Base-by-base conservation (phyloP, 2,888 invertebrate genomes). In the Xylocampa areola region DNA sequence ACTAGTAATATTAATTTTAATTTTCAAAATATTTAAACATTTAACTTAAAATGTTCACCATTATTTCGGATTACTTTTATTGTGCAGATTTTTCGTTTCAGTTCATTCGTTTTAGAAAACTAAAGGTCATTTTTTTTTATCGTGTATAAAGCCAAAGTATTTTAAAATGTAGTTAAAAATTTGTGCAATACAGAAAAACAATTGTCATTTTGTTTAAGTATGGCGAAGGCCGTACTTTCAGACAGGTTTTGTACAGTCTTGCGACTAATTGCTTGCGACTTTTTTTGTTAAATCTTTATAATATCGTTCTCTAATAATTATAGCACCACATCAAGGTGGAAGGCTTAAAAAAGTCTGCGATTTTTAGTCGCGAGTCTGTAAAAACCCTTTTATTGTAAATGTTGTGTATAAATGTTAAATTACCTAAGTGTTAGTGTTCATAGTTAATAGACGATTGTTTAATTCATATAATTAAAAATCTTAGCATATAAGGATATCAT, bases 121-220 rank as follows among this genome's bases (percentile, higher is more conserved):
- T 27, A 4, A 33, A 7, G 10, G 16, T 32, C 7, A 5, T 41
- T 36, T 33, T 25, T 36, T 29, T 30, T 41, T 30, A 7, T n/a
- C 11, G 1, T 76, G 51, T 60, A 48, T 40, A 73, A 55, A 65
- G 40, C 69, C 73, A 73, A 76, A 73, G 62, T 65, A 54, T 49
- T 44, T 45, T 37, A 53, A 23, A 45, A 21, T 19, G 30, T 73
- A 64, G 58, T 47, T n/a, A n/a, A 30, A 64, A 47, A 41, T 44
- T 73, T 71, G 80, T 79, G 79, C 77, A 77, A 79, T 79, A 75
- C 48, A 30, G 33, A 53, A 37, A 51, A 33, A 33, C 53, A 37
- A 4, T 40, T 37, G 43, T 52, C 21, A 49, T 45, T 35, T 39
- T 45, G 16, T 41, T 19, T 30, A 30, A 30, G 33, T 21, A 52